Base-by-base conservation (phyloP, 2,888 invertebrate species). In the Liopterus haemorrhoidalis region DNA sequence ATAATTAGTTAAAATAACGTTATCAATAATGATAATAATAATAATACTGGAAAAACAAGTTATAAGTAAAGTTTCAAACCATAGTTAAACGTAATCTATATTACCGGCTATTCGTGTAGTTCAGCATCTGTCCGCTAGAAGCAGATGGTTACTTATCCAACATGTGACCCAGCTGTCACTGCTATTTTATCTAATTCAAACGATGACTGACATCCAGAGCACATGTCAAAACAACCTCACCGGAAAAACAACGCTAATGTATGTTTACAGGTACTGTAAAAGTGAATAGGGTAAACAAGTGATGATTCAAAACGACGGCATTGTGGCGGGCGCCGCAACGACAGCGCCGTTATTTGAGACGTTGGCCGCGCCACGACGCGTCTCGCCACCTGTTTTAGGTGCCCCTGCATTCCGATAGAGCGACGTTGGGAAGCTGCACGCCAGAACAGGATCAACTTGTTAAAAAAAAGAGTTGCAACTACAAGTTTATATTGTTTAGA, bases 311-410 rank as follows among this genome's bases (percentile, higher is more conserved):
- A 44, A 16, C 31, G 37, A 37, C 37, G 41, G 31, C 30, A 11
- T 24, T 30, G 19, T 30, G 62, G 67, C 67, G 66, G 65, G 65
- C 65, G 66, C 66, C 66, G 49, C 33, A 36, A 30, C 43, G 66
- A 58, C 63, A 68, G 67, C 67, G 67, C 67, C 66, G 66, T 59
- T 65, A 66, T 64, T 67, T 68, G 57, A 65, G 66, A 63, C 67
- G 67, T 66, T 67, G 60, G 58, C 67, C 67, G 66, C 66, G 66
- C 64, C 67, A 65, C 65, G 66, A 66, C 67, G 66, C 65, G 62
- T 59, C 61, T 57, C 57, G 59, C 64, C 65, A 65, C 65, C 66
- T 66, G 66, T 65, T 64, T 57, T 55, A 54, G 53, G 46, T n/a
- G n/a, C 46, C 47, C 48, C 46, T 52, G 55, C 58, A 59, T 56